phyloP scores from a whole-genome alignment of 1,140 invertebrate genomes.

The Pissodes strobi region DNA sequence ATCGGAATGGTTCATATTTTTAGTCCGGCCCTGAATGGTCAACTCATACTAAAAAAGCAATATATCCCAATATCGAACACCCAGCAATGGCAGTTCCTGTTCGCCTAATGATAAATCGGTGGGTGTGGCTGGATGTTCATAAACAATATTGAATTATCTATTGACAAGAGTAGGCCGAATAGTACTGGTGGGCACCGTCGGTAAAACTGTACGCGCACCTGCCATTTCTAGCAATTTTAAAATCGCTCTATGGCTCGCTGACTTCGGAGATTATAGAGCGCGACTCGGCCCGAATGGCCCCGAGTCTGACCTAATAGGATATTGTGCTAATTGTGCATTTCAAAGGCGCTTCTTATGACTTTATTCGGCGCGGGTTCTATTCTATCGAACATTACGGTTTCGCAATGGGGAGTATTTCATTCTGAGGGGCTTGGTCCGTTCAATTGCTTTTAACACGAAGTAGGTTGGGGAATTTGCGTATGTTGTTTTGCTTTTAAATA shows the following conservation, averaged over 20 bases:
- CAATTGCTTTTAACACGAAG: no score
- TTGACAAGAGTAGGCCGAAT: constrained; percentile 46
- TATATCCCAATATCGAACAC: constrained; percentile 23
- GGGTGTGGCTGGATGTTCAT: constrained; percentile 37
- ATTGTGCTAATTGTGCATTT: constrained; percentile 12
- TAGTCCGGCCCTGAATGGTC: constrained; percentile 1
- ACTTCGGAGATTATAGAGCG: constrained; percentile 28
- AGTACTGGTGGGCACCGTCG: constrained; percentile 35
- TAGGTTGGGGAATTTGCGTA: no score
- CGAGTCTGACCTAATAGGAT: constrained; percentile 2
- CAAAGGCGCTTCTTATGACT: constrained; percentile 25
- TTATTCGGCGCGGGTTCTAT: constrained; percentile 9
- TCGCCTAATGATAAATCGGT: constrained; percentile 37
- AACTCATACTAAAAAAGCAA: constrained; percentile 11
- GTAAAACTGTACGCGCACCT: constrained; percentile 32
- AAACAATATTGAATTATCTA: constrained; percentile 45
- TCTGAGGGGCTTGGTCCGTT: constrained; percentile 3
- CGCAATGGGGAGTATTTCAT: constrained; percentile 13
- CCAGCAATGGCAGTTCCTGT: constrained; percentile 26
- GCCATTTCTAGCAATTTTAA: constrained; percentile 29
- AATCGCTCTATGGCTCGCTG: constrained; percentile 30
- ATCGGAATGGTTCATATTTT: no score
- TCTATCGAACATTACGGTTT: constrained; percentile 10
- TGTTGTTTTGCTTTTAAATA: no score
- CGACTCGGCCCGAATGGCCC: neutral